Base-by-base conservation (phyloP, 2,113 vertebrate genomes). In the Rhagologus leucostigma region DNA sequence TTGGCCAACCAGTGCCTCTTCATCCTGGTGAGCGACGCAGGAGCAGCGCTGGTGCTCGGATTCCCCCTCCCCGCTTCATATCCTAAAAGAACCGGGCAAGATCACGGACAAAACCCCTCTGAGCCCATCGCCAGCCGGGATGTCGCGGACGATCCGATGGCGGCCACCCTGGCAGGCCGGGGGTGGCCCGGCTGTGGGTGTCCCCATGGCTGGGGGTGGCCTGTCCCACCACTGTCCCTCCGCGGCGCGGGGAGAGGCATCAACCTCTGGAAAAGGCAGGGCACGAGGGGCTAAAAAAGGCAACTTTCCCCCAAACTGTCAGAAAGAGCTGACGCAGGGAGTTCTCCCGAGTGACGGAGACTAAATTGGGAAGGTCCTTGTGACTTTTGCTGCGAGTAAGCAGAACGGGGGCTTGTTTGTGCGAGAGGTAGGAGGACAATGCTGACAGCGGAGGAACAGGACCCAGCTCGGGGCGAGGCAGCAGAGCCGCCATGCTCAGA, bases 1-100 rank as follows among this genome's bases (percentile, higher is more conserved):
- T 9, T 98, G 77, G 98, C 99, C 98, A 99, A 99, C 89, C 91
- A 99, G 97, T 98, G 98, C 96, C 99, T 99, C 95, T 99, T 99
- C 97, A 99, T 99, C 97, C 98, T 99, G 98, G 99, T 99, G 97
- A 98, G 98, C 57, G 62, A 3, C 0, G 21, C 62, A 3, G 67
- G 24, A 32, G 46, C 5, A 0, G 37, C 16, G 60, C 76, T 14
- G 33, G 1, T 0, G 0, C 68, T 49, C 2, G 0, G 17, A 1
- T 5, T 33, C 3, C 29, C 27, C 18, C 8, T 78, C 23, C 60
- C 39, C 4, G 0, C 2, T 0, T 14, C 6, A 4, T 0, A 29
- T 6, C 74, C 47, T 4, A 1, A 50, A 42, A 46, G 4, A 17
- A 24, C 5, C 0, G 1, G 52, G 7, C 8, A 2, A 11, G 4